phyloP scores from a whole-genome alignment of 2,113 vertebrate species.

The Rhynchomys soricoides region DNA sequence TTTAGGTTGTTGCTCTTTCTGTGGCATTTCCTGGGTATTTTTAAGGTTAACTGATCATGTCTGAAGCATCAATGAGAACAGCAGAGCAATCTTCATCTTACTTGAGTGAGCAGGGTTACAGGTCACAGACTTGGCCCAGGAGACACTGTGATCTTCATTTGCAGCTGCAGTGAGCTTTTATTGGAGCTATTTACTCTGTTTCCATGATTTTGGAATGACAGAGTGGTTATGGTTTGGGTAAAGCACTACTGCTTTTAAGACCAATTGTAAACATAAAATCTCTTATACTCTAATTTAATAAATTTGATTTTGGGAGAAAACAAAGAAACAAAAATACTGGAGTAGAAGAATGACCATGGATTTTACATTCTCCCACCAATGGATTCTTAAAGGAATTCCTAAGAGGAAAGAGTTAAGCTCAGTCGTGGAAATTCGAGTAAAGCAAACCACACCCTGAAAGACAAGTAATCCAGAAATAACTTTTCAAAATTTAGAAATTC shows the following conservation, averaged over 20 bases:
- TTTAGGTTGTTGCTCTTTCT: constrained; percentile 58
- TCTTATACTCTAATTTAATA: constrained; percentile 38
- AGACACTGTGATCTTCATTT: constrained; percentile 60
- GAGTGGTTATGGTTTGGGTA: neutral
- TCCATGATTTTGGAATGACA: constrained; percentile 33
- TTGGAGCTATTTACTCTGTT: constrained; percentile 38
- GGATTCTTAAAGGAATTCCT: constrained; percentile 35
- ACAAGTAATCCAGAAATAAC: neutral
- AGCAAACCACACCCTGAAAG: constrained; percentile 8
- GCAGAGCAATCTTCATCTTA: constrained; percentile 54
- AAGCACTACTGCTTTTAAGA: neutral
- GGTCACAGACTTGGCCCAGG: constrained; percentile 54
- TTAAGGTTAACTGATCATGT: constrained; percentile 73
- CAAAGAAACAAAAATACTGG: constrained; percentile 5
- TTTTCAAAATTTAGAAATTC: constrained; percentile 21
- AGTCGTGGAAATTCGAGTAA: constrained; percentile 27
- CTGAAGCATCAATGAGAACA: constrained; percentile 64
- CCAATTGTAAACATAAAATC: neutral
- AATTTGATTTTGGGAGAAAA: neutral
- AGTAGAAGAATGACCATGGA: neutral
- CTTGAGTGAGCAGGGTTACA: constrained; percentile 64
- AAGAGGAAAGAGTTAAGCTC: neutral
- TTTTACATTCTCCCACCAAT: constrained; percentile 26
- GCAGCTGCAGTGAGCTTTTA: constrained; percentile 53
- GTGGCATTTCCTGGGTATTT: constrained; percentile 75